These are phyloP conservation scores for Clupea harengus DNA, from an alignment of 2,113 vertebrate genomes.

Conservation along the genomic window DNA sequence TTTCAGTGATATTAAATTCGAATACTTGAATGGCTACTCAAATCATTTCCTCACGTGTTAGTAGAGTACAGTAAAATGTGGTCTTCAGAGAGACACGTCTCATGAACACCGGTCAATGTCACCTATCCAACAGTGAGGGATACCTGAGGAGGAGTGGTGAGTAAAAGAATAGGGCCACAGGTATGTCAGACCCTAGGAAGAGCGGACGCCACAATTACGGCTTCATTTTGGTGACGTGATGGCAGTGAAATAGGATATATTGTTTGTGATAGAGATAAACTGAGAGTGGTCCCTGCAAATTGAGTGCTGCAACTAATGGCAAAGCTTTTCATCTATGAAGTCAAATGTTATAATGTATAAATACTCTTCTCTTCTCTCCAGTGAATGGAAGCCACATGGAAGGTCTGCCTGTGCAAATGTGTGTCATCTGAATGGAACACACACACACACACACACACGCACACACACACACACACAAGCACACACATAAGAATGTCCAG, in stretches of 20 bases:
- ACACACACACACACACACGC: neutral
- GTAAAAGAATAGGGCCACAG: constrained; percentile 3
- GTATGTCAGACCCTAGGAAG: neutral
- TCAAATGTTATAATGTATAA: constrained; percentile 1
- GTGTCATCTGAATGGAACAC: neutral
- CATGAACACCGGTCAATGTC: too few species aligned
- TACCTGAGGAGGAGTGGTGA: neutral
- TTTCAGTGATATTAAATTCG: too few species aligned
- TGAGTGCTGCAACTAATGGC: neutral
- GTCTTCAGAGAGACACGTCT: too few species aligned
- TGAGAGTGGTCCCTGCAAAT: constrained; percentile 23
- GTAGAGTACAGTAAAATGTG: too few species aligned
- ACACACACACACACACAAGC: neutral
- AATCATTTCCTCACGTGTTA: too few species aligned
- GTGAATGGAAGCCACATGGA: neutral
- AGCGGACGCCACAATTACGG: constrained; percentile 33
- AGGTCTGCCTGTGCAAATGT: neutral
- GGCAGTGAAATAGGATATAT: constrained; percentile 38
- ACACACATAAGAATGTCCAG: neutral
- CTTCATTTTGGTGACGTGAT: constrained; percentile 37
- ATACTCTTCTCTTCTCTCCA: neutral
- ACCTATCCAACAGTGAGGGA: neutral
- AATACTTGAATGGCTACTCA: too few species aligned
- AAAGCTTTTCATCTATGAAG: constrained; percentile 24
- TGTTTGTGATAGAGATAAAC: constrained; percentile 42